Conservation (phyloP, 1,140 invertebrate genomes). For the Micrasema longulum region DNA sequence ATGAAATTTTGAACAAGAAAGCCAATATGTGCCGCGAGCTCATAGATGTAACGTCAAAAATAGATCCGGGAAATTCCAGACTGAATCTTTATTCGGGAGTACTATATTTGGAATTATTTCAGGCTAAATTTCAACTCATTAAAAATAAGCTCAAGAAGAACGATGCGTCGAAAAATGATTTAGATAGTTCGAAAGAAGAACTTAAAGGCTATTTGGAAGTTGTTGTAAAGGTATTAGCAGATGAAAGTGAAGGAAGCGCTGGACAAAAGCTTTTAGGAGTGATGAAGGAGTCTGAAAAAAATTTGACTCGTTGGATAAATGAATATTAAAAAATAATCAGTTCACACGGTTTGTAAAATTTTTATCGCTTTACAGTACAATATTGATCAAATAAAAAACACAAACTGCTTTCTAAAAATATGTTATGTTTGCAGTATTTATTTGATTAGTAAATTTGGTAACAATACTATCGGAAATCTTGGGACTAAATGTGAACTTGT, state of each 20-base stretch:
- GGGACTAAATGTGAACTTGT: no score
- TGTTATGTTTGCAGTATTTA: no score
- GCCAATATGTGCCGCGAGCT: slow-evolving; percentile 76
- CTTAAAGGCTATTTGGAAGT: slow-evolving; percentile 59
- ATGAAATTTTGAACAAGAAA: slow-evolving; percentile 74
- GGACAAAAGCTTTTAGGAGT: slow-evolving; percentile 61
- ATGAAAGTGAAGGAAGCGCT: slow-evolving; percentile 63
- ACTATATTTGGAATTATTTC: slow-evolving; percentile 75
- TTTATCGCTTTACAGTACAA: no score
- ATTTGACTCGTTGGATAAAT: slow-evolving; percentile 56
- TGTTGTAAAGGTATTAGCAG: slow-evolving; percentile 59
- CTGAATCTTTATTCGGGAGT: slow-evolving; percentile 79
- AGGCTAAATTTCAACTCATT: slow-evolving; percentile 69
- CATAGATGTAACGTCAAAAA: slow-evolving; percentile 70
- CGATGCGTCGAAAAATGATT: slow-evolving; percentile 56
- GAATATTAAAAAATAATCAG: slow-evolving; percentile 17
- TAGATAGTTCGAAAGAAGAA: slow-evolving; percentile 58
- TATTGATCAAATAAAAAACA: no score
- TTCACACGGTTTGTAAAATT: background rate
- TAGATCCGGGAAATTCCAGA: slow-evolving; percentile 79
- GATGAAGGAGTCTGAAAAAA: slow-evolving; percentile 60
- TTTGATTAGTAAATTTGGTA: no score
- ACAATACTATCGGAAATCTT: no score
- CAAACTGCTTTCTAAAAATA: no score
- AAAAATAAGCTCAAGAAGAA: slow-evolving; percentile 66